Base-by-base conservation (phyloP, 1,140 invertebrate genomes). In the Tribolium madens region DNA sequence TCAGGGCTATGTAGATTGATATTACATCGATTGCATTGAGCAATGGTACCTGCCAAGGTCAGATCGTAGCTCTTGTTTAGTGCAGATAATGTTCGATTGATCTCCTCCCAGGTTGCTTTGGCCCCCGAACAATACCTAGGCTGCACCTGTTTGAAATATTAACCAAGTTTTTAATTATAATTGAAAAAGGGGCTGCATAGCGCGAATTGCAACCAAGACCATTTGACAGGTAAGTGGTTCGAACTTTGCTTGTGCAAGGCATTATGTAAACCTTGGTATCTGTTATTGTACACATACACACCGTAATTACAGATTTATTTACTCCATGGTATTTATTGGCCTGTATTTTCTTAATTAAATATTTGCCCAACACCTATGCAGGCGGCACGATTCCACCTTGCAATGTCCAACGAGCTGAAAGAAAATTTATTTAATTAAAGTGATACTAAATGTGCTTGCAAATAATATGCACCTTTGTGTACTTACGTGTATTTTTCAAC, bases 1-100 rank as follows among this genome's bases (percentile, higher is more conserved):
- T 71, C 75, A 76, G 64, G 68, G 17, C 57, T 69, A 76, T 76
- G 69, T 53, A 53, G 48, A 76, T 76, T 72, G 68, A 76, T 72
- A 76, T 76, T 76, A 76, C 75, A 71, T 76, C 64, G 64, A 76
- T 76, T 46, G 47, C 46, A 53, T 75, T 76, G 26, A 76, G 75
- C 75, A 76, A 76, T 57, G 50, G 68, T 42, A 76, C 68, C 68
- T 76, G 68, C 46, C 75, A 76, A 76, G 75, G 75, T 76, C 69
- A 72, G 53, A 70, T 53, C 48, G 10, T 72, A 52, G 46, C 70
- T 72, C 46, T 72, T 72, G 50, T 72, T 72, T 50, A 17, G 13
- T 50, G 21, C 50, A 72, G 50, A 50, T 64, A 64, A 14, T 2
- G 15, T 26, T 60, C 53, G 53, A 60, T 60, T 17, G 13, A 52